Evolutionary conservation across 2,113 vertebrate species (phyloP), one percentile per base, ranked within the genome.

Genomic region (Petrocephalus microphthalmus): DNA sequence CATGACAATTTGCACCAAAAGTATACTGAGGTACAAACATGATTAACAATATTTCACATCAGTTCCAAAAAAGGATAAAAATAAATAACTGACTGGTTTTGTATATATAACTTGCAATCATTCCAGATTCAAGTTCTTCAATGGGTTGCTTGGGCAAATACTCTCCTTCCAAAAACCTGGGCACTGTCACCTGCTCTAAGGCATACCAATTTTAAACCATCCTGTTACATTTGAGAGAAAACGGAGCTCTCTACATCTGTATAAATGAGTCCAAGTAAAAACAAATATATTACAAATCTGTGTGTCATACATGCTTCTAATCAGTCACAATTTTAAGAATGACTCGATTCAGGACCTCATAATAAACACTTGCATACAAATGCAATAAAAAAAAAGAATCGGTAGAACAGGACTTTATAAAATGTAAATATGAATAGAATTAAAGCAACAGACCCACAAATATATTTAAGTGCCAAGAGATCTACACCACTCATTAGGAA

Each of bases 291-390:
- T 83, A 83, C 81, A 47, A 49, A 64, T 81, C 87, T 29, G 53
- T 78, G 57, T 56, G 11, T 84, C 67, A n/a, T 51, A 78, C 84
- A 54, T 53, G 60, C 53, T 33, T 85, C 20, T 85, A 49, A 56
- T 86, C 53, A 56, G 33, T 45, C 52, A 64, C 82, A 85, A 47
- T 67, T 49, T 74, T 71, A 0, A 89, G 45, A 53, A 53, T 56
- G 11, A 37, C 51, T 83, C 54, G 11, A 52, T 87, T 81, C 54
- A 71, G 37, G 71, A 56, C 56, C 19, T 33, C 52, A 88, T 84
- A 88, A 88, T 45, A 15, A 84, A 84, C 37, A 84, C 25, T 83
- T 57, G 52, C 74, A 83, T 83, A 88, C 53, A 60, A 88, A 60
- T 56, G 87, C 74, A 88, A 84, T 88, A 78, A 15, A 25, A 53